Evolutionary conservation across 2,113 vertebrate genomes (phyloP), one percentile per base, ranked within the genome.

Genomic region (Loxodonta africana): DNA sequence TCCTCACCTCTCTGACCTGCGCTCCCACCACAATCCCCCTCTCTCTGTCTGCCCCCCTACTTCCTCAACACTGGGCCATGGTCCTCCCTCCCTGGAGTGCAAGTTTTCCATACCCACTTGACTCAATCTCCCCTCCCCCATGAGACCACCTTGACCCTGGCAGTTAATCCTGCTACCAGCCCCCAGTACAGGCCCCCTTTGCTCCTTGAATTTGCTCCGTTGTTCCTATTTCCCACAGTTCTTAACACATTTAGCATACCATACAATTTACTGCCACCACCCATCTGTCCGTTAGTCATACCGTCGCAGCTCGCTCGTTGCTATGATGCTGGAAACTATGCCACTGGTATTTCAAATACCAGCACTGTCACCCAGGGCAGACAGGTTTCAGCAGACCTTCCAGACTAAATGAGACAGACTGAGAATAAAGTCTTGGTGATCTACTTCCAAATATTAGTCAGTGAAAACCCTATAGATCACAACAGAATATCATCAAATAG

Each of bases 51-150:
- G 5, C 23, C 21, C 33, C 8, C 8, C 3, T 37, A 53, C 33
- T 8, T 17, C 81, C 20, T 51, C 77, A 18, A 5, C 0, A 11
- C 14, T 26, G 30, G 37, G 57, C 37, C 17, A 0, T 10, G 25
- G 14, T 10, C 60, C 88, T 41, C 41, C 44, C n/a, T n/a, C n/a
- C 25, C 20, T 41, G 30, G 95, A 62, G 5, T 5, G 2, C 41
- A 8, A 0, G 3, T n/a, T 73, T 5, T 26, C 44, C 1, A 37
- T 41, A 20, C n/a, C 85, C 62, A 6, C 1, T 12, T 15, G 12
- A 67, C 60, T 48, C 90, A 53, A 0, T 48, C 20, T 84, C 30
- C 44, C 76, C 46, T 81, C 44, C 10, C 14, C 33, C 51, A 1
- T 1, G 57, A 63, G 23, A 20, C 48, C 9, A 6, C 21, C 86